These are phyloP conservation scores for Clupea harengus DNA, from an alignment of 2,113 vertebrate species.

Conservation along the genomic window DNA sequence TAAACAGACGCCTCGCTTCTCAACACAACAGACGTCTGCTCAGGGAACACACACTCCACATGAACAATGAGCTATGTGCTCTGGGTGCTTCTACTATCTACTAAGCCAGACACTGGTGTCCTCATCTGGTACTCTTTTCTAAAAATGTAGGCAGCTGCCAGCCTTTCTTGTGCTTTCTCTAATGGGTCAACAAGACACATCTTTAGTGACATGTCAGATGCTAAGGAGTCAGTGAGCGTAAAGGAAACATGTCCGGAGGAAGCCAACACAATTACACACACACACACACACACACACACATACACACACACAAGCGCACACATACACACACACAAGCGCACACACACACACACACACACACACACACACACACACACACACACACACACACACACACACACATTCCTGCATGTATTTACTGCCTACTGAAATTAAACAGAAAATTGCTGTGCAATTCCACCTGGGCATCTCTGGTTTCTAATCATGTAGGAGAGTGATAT, in stretches of 20 bases:
- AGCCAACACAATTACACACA: slow-evolving; percentile 10
- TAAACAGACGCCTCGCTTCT: not conserved
- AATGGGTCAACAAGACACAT: not conserved
- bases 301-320: not conserved
- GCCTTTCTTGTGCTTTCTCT: not conserved
- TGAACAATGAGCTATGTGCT: not conserved
- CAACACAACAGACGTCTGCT: not conserved
- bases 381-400: slow-evolving; percentile 2
- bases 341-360: not conserved
- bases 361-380: not conserved
- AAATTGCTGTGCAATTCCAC: slow-evolving; percentile 15
- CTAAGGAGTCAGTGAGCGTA: not conserved
- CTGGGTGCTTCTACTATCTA: not conserved
- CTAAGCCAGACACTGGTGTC: not conserved
- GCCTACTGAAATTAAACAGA: slow-evolving; percentile 20
- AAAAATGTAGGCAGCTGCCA: not conserved
- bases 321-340: too few species aligned
- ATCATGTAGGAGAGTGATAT: not conserved
- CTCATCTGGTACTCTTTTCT: not conserved
- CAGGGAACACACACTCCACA: not conserved
- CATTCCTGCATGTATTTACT: slow-evolving; percentile 22
- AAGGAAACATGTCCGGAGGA: not conserved
- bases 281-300: not conserved
- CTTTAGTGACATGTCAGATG: not conserved
- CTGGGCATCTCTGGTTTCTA: not conserved